phyloP scores from a whole-genome alignment of 2,888 invertebrate species.

The Meloe dianella region DNA sequence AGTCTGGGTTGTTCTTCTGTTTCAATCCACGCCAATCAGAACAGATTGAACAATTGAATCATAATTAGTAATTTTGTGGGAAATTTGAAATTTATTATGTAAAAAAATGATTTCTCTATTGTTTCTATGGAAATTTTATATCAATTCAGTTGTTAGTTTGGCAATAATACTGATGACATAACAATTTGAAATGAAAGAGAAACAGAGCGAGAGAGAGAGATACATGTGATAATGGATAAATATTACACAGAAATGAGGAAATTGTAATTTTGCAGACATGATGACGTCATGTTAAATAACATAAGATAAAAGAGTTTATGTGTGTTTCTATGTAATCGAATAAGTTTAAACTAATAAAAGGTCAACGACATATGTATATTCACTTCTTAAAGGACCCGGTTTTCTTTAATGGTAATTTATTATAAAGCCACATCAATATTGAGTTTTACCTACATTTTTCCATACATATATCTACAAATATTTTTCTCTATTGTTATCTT shows the following conservation, averaged over 20 bases:
- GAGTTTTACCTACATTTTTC: not conserved
- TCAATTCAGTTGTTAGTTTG: not conserved
- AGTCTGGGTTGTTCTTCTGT: conserved; percentile 5
- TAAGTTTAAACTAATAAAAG: conserved; percentile 9
- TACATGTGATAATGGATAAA: not conserved
- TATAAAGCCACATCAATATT: not conserved
- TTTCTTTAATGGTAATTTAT: conserved; percentile 3
- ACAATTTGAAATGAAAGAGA: too few species aligned
- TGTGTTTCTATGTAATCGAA: conserved; percentile 3
- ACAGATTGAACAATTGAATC: not conserved
- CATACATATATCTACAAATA: not conserved
- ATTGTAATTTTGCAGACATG: conserved; percentile 1
- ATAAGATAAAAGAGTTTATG: not conserved
- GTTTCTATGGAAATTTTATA: not conserved
- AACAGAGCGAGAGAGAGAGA: not conserved
- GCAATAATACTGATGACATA: not conserved
- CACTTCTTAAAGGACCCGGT: not conserved
- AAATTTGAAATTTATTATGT: not conserved
- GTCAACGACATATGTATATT: conserved; percentile 7
- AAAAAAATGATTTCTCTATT: not conserved
- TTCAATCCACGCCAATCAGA: not conserved
- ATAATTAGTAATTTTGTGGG: conserved; percentile 5
- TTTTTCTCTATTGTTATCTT: not conserved
- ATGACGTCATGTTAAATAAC: conserved; percentile 3
- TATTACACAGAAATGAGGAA: conserved; percentile 9